Percentiles rank a stretch among this genome's conserved stretches.
phyloP scores from a whole-genome alignment of 2,888 invertebrate genomes.

The Dione vanillae region DNA sequence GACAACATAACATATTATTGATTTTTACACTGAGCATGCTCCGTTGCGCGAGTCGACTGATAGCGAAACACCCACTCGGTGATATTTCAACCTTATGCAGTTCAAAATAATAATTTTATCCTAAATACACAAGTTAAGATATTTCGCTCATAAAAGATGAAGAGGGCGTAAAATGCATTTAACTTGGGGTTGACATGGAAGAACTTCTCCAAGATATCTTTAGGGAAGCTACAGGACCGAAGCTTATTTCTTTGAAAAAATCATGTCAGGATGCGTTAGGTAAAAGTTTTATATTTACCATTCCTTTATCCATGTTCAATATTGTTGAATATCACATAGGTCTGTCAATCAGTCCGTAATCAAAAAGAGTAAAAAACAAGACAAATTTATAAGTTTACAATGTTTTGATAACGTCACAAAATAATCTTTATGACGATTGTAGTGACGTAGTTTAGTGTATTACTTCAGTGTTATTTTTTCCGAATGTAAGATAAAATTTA shows the following conservation, averaged over 20 bases:
- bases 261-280: conserved; percentile 95
- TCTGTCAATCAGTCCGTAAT: not conserved
- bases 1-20: conserved; percentile 59
- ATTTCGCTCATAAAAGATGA: not conserved
- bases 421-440: not conserved
- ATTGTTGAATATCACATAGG: not conserved
- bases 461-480: not conserved
- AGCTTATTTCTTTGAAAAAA: conserved; percentile 89
- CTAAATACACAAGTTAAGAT: not conserved
- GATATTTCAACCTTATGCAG: conserved; percentile 45
- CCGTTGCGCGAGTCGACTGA: conserved; percentile 55
- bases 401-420: conserved; percentile 11
- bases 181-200: conserved; percentile 86
- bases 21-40: conserved; percentile 79
- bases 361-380: not conserved
- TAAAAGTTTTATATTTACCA: conserved; percentile 63
- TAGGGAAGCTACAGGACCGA: conserved; percentile 92
- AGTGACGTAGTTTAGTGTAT: not conserved
- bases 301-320: not conserved
- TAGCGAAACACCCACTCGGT: conserved; percentile 70
- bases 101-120: conserved; percentile 27
- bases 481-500: not conserved
- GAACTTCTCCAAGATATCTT: conserved; percentile 93
- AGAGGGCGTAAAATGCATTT: conserved; percentile 46
- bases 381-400: not conserved